Evolutionary conservation across 2,113 vertebrate genomes (phyloP).

Genomic region (Speoplatyrhinus poulsoni): DNA sequence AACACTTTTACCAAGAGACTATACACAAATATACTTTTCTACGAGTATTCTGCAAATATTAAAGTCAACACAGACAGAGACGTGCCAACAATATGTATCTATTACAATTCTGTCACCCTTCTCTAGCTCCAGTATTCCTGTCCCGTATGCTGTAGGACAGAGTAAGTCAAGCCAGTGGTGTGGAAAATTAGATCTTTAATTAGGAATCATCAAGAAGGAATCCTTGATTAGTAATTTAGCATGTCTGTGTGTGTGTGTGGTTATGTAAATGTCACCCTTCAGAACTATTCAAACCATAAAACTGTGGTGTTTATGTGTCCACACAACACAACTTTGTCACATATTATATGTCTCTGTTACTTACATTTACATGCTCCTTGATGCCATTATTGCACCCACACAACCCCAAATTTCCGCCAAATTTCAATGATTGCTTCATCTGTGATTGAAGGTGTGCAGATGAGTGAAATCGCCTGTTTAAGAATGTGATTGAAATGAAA

Average conservation of each 20-base stretch:
- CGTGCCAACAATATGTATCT: constrained; percentile 56
- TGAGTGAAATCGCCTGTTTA: no score
- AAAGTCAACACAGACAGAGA: neutral
- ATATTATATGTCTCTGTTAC: no score
- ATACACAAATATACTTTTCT: no score
- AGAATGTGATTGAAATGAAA: no score
- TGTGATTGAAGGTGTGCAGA: no score
- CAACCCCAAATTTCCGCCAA: no score
- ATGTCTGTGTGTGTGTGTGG: constrained; percentile 7
- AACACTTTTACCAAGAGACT: neutral
- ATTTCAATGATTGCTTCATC: no score
- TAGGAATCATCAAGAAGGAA: constrained; percentile 71
- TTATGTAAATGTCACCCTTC: neutral
- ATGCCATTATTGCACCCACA: no score
- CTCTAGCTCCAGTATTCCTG: constrained; percentile 52
- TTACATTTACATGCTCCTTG: no score
- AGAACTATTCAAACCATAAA: neutral
- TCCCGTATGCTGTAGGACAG: constrained; percentile 62
- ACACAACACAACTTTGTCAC: no score
- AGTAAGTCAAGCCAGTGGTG: constrained; percentile 56
- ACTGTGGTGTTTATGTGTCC: no score
- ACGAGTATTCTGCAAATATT: neutral
- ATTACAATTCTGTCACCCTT: constrained; percentile 55
- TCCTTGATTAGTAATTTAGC: constrained; percentile 70
- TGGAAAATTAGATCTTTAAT: constrained; percentile 77